A percentile compares a stretch with the other conserved stretches of the same genome.
Conservation (phyloP, 2,797 vertebrate genomes). For the Coluber constrictor region DNA sequence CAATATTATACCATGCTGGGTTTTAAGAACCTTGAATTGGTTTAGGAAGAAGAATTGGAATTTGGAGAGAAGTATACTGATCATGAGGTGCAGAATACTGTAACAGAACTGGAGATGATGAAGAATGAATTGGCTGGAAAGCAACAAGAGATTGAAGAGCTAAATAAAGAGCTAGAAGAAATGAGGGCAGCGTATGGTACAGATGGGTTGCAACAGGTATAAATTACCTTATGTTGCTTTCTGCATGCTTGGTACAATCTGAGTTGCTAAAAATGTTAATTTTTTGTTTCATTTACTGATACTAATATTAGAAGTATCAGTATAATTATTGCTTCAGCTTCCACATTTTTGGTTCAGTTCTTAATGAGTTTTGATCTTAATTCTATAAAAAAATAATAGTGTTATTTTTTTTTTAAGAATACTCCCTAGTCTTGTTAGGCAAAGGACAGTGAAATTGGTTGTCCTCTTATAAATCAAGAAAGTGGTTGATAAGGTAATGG, state of each 20-base stretch:
- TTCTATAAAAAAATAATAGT: background rate
- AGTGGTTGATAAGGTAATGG: background rate
- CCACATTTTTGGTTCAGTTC: conserved; percentile 24
- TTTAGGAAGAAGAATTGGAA: conserved; percentile 87
- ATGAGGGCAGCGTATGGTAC: conserved; percentile 83
- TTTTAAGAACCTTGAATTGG: conserved; percentile 67
- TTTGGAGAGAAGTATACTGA: conserved; percentile 72
- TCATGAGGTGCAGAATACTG: conserved; percentile 68
- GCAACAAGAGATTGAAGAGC: conserved; percentile 82
- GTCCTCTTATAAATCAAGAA: background rate
- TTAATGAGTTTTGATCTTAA: background rate
- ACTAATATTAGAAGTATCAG: background rate
- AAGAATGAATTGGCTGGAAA: conserved; percentile 83
- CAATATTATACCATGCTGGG: conserved; percentile 49
- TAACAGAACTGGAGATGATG: conserved; percentile 73
- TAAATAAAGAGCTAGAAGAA: conserved; percentile 86
- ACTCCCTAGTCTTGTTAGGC: background rate
- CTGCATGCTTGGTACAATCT: conserved; percentile 33
- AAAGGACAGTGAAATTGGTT: background rate
- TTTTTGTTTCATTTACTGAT: background rate
- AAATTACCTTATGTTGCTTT: conserved; percentile 60
- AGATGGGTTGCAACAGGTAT: conserved; percentile 92
- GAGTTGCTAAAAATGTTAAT: conserved; percentile 11
- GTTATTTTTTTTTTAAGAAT: background rate
- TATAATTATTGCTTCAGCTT: background rate